Evolutionary conservation across 1,140 invertebrate genomes (phyloP).

Genomic region (Drosophila hydei): DNA sequence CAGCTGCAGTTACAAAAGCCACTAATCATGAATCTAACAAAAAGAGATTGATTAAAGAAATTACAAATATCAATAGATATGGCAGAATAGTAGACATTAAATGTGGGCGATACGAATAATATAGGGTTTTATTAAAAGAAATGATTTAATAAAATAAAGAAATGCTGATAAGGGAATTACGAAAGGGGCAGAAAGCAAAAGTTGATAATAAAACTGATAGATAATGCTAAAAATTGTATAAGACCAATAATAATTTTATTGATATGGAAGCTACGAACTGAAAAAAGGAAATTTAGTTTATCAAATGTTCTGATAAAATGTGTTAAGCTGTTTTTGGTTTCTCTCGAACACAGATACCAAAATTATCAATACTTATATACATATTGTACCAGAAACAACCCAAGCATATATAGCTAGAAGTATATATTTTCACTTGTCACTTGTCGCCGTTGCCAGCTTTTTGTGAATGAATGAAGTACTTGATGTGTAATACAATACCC

Average conservation of each 20-base stretch:
- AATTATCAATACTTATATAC: not conserved
- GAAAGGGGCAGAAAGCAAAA: not conserved
- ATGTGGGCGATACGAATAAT: too few species aligned
- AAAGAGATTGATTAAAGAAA: not conserved
- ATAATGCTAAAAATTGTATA: not conserved
- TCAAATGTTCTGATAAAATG: too few species aligned
- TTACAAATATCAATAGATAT: not conserved
- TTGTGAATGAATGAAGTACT: not conserved
- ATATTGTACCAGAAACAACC: not conserved
- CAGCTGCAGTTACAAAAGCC: not conserved
- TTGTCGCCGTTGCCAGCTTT: conserved; percentile 3
- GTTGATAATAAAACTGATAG: too few species aligned
- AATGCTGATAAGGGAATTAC: not conserved
- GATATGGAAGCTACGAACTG: too few species aligned
- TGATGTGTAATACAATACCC: conserved; percentile 53
- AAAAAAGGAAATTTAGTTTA: too few species aligned
- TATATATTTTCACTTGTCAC: conserved; percentile 22
- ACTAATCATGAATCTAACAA: not conserved
- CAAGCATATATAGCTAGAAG: not conserved
- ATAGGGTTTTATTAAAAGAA: too few species aligned
- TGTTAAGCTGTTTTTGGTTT: too few species aligned
- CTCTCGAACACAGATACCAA: too few species aligned
- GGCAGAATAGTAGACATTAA: too few species aligned
- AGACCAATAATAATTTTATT: too few species aligned
- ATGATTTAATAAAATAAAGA: not conserved